A percentile compares a stretch with the other conserved stretches of the same genome.
Evolutionary conservation across 2,113 vertebrate genomes (phyloP).

Genomic region (Eubucco bourcierii): DNA sequence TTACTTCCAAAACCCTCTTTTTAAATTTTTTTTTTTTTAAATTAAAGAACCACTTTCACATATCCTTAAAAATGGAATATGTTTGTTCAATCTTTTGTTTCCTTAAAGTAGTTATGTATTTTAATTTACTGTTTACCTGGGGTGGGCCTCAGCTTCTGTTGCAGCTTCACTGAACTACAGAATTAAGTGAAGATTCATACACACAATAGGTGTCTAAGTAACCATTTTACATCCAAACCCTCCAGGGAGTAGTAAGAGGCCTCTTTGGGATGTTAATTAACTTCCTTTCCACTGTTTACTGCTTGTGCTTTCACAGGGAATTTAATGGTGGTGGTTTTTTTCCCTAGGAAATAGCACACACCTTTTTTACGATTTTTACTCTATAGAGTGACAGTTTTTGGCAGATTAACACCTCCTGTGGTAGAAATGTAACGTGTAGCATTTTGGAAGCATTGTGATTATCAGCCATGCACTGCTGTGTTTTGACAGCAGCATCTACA

Average conservation of each 20-base stretch:
- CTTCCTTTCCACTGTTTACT: constrained; percentile 61
- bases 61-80: neutral
- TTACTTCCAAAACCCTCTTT: neutral
- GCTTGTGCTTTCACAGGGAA: constrained; percentile 29
- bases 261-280: constrained; percentile 65
- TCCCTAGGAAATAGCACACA: neutral
- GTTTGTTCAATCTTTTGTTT: neutral
- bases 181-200: constrained; percentile 23
- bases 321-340: neutral
- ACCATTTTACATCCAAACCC: constrained; percentile 40
- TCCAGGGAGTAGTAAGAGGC: constrained; percentile 25
- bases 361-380: neutral
- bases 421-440: neutral
- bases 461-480: neutral
- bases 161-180: neutral
- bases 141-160: neutral
- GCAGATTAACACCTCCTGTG: neutral
- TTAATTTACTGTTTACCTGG: neutral
- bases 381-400: neutral
- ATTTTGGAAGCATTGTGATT: neutral
- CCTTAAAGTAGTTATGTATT: neutral
- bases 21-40: neutral
- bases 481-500: neutral
- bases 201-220: constrained; percentile 54
- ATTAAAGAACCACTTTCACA: neutral